Conservation (phyloP, 2,113 vertebrate species). For the Nothoprocta perdicaria region DNA sequence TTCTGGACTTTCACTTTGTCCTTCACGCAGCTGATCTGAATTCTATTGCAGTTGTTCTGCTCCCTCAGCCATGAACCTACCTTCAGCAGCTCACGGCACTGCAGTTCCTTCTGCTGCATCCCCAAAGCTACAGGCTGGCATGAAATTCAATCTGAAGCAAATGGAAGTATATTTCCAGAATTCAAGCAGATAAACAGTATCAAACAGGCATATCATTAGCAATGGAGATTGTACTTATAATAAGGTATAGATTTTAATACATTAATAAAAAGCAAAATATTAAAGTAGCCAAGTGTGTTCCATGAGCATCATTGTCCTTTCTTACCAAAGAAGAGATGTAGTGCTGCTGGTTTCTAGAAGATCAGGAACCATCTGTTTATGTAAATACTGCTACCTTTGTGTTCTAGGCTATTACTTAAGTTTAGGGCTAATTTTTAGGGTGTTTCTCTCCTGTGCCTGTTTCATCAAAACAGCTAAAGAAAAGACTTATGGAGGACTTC, state of each 20-base stretch:
- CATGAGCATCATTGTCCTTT: background rate
- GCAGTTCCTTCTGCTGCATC: background rate
- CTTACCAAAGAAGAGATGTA: background rate
- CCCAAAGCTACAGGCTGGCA: background rate
- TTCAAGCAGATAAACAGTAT: background rate
- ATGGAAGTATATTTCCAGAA: background rate
- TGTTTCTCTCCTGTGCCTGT: background rate
- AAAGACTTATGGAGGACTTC: background rate
- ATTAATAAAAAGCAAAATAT: background rate
- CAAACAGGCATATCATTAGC: background rate
- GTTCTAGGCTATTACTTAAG: background rate
- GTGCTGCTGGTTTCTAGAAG: background rate
- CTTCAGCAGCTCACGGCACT: background rate
- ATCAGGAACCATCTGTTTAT: background rate
- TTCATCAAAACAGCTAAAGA: background rate
- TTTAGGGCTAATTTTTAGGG: background rate
- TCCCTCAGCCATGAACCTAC: background rate
- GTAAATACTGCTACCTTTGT: background rate
- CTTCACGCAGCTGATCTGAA: background rate
- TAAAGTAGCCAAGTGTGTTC: background rate
- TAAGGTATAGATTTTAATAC: background rate
- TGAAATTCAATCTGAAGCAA: background rate
- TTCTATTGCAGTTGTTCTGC: background rate
- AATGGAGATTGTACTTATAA: background rate
- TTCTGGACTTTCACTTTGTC: slow-evolving; percentile 4